Base-by-base conservation (phyloP, 1,140 invertebrate genomes). In the Trialeurodes vaporariorum region DNA sequence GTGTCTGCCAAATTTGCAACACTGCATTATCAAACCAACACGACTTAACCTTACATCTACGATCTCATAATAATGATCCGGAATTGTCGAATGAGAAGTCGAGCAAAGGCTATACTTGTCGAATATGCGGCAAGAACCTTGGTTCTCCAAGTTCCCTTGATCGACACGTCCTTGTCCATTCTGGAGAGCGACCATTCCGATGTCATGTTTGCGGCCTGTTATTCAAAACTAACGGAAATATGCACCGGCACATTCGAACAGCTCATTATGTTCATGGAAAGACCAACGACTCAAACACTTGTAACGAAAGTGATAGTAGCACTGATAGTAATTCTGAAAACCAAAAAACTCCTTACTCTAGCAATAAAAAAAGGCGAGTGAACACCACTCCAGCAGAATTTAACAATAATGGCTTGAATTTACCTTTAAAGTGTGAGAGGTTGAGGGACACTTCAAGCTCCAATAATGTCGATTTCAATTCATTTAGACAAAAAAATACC, bases 141-240 rank as follows among this genome's bases (percentile, higher is more conserved):
- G 89, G 87, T 72, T 92, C 90, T 1, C 85, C 87, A 63, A 89
- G 86, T 68, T 92, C 89, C 58, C 75, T 90, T 71, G 88, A 91
- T 72, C 81, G 87, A 1, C 88, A 91, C 77, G 84, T 88, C 64
- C 74, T 90, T 40, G 84, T 88, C 0, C 89, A 91, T 75, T 87
- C 86, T 1, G 86, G 86, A 1, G 87, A 90, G 71, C 80, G 87
- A 1, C 86, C 88, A 1, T 90, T 89, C 77, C 85, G 86, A 71
- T 93, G 91, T 77, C 84, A 85, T 72, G 83, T 86, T 70, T 94
- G 91, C 76, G 82, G 86, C n/a, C 85, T 90, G 78, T 85, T 88
- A 2, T 94, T 94, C 78, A 92, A 89, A 27, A 93, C 91, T 1
- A 93, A 92, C 76, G 90, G 90, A 21, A 93, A 92, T 76, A 92